Conservation (phyloP, 2,113 vertebrate species). For the Alexandromys fortis region DNA sequence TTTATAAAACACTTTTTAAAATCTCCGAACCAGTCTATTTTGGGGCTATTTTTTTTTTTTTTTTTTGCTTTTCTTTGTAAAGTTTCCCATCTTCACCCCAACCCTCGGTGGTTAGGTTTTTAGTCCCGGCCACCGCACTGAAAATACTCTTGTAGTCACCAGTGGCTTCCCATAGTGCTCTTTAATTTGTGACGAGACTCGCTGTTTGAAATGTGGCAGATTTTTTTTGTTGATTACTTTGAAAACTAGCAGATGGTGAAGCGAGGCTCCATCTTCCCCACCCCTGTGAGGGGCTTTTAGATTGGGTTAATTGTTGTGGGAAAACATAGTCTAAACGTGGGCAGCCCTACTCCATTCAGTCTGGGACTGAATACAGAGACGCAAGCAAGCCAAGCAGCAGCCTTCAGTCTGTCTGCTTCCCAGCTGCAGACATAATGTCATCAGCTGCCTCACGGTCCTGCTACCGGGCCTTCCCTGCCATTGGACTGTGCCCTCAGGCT, state of each 20-base stretch:
- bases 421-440: not conserved
- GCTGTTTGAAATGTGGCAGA: not conserved
- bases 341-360: not conserved
- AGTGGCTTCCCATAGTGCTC: not conserved
- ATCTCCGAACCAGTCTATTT: not conserved
- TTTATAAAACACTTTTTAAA: slow-evolving; percentile 32
- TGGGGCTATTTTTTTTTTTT: not conserved
- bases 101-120: not conserved
- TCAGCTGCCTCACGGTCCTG: not conserved
- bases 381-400: not conserved
- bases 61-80: not conserved
- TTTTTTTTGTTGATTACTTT: slow-evolving; percentile 51
- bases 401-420: not conserved
- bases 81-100: not conserved
- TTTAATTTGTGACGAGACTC: not conserved
- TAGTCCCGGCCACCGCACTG: not conserved
- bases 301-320: not conserved
- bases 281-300: not conserved
- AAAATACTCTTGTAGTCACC: not conserved
- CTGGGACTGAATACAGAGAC: not conserved
- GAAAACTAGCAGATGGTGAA: not conserved
- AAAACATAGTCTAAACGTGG: not conserved
- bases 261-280: not conserved
- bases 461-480: too few relatives aligned
- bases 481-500: not conserved